Evolutionary conservation across 35 echinoderm and acorn worm genomes (phyloP).

Genomic region (Ptychodera flava): DNA sequence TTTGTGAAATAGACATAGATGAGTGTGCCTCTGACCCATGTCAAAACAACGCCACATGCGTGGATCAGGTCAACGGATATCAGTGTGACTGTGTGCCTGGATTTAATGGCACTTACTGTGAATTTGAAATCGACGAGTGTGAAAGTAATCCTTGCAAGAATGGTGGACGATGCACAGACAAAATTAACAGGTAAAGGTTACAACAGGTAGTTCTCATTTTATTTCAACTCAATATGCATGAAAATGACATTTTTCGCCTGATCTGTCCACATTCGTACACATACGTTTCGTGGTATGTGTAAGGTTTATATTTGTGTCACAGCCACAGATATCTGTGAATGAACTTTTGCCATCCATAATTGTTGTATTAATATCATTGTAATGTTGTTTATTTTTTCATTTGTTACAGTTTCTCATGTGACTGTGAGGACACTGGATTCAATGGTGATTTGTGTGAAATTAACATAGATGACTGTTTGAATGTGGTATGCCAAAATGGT

Average conservation of each 20-base stretch:
- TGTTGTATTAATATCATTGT: no score
- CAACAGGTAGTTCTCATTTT: no score
- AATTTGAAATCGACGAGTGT: conserved; percentile 40
- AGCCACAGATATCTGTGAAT: no score
- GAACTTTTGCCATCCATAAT: no score
- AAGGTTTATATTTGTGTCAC: no score
- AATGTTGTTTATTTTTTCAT: conserved; percentile 2
- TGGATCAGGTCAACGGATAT: conserved; percentile 29
- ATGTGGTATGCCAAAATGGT: conserved; percentile 11
- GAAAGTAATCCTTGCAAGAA: conserved; percentile 24
- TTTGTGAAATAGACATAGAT: conserved; percentile 50
- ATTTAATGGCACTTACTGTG: conserved; percentile 24
- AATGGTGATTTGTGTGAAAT: background rate
- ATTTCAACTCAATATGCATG: no score
- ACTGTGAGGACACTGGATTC: conserved; percentile 37
- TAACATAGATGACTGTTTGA: conserved; percentile 13
- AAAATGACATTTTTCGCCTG: no score
- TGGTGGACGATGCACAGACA: conserved; percentile 6
- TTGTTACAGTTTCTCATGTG: conserved; percentile 51
- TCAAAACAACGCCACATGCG: conserved; percentile 17
- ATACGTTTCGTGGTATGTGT: no score
- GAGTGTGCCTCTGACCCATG: conserved; percentile 33
- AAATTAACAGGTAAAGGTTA: conserved; percentile 6
- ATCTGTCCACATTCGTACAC: no score
- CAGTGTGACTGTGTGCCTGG: conserved; percentile 32